Conservation (phyloP, 2,888 invertebrate genomes). For the Hypena proboscidalis region DNA sequence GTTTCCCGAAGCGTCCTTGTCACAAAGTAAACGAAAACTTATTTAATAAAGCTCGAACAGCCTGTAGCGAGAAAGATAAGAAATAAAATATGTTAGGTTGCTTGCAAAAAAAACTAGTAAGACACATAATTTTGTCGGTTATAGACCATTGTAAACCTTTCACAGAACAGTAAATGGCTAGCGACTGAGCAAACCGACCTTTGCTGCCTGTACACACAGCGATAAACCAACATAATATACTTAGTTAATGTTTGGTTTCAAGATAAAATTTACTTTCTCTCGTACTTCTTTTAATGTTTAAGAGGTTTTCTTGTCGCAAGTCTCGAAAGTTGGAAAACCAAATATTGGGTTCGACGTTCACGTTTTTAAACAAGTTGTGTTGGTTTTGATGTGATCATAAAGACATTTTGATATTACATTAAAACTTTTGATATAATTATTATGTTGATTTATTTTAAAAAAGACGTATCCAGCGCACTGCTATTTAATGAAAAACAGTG, state of each 20-base stretch:
- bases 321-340: slow-evolving; percentile 19
- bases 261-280: slow-evolving; percentile 45
- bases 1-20: too few relatives aligned
- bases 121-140: slow-evolving; percentile 16
- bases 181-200: slow-evolving; percentile 43
- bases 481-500: too few relatives aligned
- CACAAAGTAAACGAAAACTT: slow-evolving; percentile 2
- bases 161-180: slow-evolving; percentile 46
- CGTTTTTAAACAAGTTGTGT: slow-evolving; percentile 3
- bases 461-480: too few relatives aligned
- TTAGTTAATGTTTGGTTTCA: slow-evolving; percentile 41
- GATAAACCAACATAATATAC: slow-evolving; percentile 61
- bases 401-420: not conserved
- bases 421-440: too few relatives aligned
- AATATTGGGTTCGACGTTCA: slow-evolving; percentile 10
- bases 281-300: slow-evolving; percentile 33
- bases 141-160: slow-evolving; percentile 43
- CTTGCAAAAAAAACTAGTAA: slow-evolving; percentile 20
- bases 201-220: slow-evolving; percentile 64
- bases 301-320: slow-evolving; percentile 21
- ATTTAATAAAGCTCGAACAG: not conserved
- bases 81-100: slow-evolving; percentile 14
- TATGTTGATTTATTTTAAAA: too few relatives aligned
- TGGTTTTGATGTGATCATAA: not conserved
- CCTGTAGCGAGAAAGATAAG: slow-evolving; percentile 9